A percentile compares a stretch with the other conserved stretches of the same genome.
Evolutionary conservation across 2,113 vertebrate genomes (phyloP).

Genomic region (Ploceus nigricollis): DNA sequence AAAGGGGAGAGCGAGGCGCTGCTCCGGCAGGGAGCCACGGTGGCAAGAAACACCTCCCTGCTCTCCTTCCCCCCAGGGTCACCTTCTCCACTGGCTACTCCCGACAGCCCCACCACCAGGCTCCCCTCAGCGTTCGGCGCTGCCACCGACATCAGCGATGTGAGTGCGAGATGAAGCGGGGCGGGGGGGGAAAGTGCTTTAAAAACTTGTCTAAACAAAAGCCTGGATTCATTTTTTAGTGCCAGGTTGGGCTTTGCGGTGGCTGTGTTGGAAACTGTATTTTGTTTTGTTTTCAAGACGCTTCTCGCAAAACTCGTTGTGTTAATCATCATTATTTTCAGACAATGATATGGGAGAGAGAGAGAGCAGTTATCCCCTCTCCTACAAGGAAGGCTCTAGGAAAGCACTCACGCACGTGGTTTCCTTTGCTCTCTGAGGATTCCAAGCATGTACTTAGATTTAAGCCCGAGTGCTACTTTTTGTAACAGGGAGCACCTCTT

Average conservation of each 20-base stretch:
- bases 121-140: fast-evolving
- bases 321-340: not conserved
- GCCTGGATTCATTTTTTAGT: not conserved
- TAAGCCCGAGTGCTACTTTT: not conserved
- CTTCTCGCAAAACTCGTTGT: not conserved
- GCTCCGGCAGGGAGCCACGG: fast-evolving
- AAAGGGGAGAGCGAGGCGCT: not conserved
- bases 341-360: not conserved
- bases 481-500: not conserved
- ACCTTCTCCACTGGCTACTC: not conserved
- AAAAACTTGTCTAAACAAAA: not conserved
- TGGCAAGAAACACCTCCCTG: not conserved
- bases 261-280: not conserved
- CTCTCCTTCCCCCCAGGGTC: not conserved
- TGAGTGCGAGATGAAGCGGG: fast-evolving
- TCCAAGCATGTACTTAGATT: not conserved
- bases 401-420: not conserved
- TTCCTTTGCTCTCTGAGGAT: not conserved
- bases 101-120: fast-evolving
- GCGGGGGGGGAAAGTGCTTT: fast-evolving
- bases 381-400: not conserved
- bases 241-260: not conserved
- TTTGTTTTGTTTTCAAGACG: not conserved
- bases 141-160: not conserved
- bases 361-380: not conserved